Base-by-base conservation (phyloP, 2,113 vertebrate species). In the Cebidichthys violaceus region DNA sequence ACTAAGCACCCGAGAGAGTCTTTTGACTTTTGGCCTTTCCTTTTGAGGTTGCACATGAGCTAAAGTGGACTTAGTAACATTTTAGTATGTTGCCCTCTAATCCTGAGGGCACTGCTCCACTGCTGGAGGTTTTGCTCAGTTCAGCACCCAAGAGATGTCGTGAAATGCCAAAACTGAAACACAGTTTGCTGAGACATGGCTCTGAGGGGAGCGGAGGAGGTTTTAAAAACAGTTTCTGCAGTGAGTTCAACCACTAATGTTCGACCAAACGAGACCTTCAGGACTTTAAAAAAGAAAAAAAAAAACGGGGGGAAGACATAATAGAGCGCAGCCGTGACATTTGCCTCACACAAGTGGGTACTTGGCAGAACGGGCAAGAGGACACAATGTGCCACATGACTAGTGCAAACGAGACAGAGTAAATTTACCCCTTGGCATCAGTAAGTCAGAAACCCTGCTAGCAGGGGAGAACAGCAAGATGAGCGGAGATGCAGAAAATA, bases 91-190 rank as follows among this genome's bases (percentile, higher is more conserved):
- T 73, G 39, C 61, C 73, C 61, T 78, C 9, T 73, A 31, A 83
- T 82, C 64, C 69, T n/a, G 67, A 67, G 55, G 61, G 43, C 33
- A 2, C 59, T 37, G 67, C 71, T 57, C 45, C 79, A 65, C 60
- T 65, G 71, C 57, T 69, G 67, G 71, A 86, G 61, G 70, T 60
- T 76, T 76, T 50, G 37, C 57, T 27, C 37, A 82, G 76, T 67
- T 89, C 59, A 67, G 78, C 74, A 37, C 57, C 31, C 72, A 57
- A 66, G 57, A 85, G 75, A 86, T 70, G 54, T 43, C 35, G 50
- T 75, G 60, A 85, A 90, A 89, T 69, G 75, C 55, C 77, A 86
- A 88, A 86, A 90, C 18, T 62, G 57, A 88, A 92, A 89, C 75
- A 78, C 72, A 86, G 70, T 78, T 78, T 7, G 61, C 29, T 9